Evolutionary conservation across 2,888 invertebrate species (phyloP).

Genomic region (Agrilus cyanescens): DNA sequence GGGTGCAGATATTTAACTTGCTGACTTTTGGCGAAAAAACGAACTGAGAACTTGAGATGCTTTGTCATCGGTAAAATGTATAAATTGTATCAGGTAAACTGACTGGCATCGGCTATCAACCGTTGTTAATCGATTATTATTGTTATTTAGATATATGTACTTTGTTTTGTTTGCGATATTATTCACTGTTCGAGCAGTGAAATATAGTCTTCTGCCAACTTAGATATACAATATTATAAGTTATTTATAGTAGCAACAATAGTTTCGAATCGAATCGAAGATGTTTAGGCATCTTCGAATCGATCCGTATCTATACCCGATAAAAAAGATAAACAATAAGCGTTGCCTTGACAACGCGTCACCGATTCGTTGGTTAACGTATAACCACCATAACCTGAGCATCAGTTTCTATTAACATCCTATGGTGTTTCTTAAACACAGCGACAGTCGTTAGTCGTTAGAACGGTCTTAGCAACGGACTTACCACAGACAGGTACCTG

Average conservation of each 20-base stretch:
- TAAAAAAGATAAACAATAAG: slow-evolving; percentile 25
- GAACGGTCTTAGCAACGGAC: slow-evolving; percentile 9
- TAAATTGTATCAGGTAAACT: slow-evolving; percentile 29
- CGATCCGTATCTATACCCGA: slow-evolving; percentile 1
- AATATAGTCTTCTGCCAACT: slow-evolving; percentile 26
- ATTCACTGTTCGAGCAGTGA: slow-evolving; percentile 30
- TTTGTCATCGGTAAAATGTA: slow-evolving; percentile 29
- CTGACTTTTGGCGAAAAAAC: slow-evolving; percentile 34
- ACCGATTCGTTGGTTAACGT: slow-evolving; percentile 31
- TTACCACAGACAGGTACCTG: slow-evolving; percentile 8
- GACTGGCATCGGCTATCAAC: slow-evolving; percentile 21
- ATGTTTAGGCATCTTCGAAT: not conserved
- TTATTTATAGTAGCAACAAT: slow-evolving; percentile 6
- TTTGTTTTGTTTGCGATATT: too few species aligned
- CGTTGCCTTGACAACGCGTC: slow-evolving; percentile 27
- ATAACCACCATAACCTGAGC: slow-evolving; percentile 11
- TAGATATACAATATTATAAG: slow-evolving; percentile 14
- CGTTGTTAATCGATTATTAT: slow-evolving; percentile 32
- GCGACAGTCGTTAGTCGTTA: slow-evolving; percentile 7
- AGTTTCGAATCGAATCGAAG: not conserved
- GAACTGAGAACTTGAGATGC: slow-evolving; percentile 32
- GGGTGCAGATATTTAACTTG: slow-evolving; percentile 37
- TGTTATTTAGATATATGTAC: slow-evolving; percentile 12
- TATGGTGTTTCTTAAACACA: slow-evolving; percentile 11
- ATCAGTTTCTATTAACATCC: slow-evolving; percentile 11